Evolutionary conservation across 2,797 vertebrate genomes (phyloP).

Genomic region (Podarcis siculus): DNA sequence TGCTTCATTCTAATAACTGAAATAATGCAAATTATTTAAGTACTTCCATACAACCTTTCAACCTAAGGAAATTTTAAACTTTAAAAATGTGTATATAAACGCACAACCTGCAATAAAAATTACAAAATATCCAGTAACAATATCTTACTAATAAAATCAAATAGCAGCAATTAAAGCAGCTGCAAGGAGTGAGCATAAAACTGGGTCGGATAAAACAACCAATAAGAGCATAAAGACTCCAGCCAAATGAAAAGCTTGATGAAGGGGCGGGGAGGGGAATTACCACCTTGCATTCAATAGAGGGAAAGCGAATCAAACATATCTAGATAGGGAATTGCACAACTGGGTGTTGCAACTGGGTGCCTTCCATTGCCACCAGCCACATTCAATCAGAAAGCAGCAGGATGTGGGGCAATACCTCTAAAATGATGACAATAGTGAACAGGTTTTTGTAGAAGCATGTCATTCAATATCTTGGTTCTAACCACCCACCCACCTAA

Average conservation of each 20-base stretch:
- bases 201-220: not conserved
- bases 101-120: not conserved
- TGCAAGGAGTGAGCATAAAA: not conserved
- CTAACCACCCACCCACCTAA: not conserved
- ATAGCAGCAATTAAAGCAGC: not conserved
- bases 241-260: not conserved
- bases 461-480: not conserved
- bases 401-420: not conserved
- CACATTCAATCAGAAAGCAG: not conserved
- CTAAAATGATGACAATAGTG: not conserved
- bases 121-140: not conserved
- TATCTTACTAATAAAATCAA: not conserved
- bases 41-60: too few relatives aligned
- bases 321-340: not conserved
- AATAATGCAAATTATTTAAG: too few relatives aligned
- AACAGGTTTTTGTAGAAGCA: too few relatives aligned
- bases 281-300: not conserved
- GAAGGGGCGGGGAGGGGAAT: not conserved
- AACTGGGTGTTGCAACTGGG: not conserved
- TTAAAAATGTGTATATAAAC: not conserved
- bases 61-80: not conserved
- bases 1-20: not conserved
- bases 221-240: not conserved
- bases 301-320: not conserved
- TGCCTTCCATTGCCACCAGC: not conserved